Evolutionary conservation across 2,113 vertebrate species (phyloP), one percentile per base, ranked within the genome.

Genomic region (Bubalus kerabau): DNA sequence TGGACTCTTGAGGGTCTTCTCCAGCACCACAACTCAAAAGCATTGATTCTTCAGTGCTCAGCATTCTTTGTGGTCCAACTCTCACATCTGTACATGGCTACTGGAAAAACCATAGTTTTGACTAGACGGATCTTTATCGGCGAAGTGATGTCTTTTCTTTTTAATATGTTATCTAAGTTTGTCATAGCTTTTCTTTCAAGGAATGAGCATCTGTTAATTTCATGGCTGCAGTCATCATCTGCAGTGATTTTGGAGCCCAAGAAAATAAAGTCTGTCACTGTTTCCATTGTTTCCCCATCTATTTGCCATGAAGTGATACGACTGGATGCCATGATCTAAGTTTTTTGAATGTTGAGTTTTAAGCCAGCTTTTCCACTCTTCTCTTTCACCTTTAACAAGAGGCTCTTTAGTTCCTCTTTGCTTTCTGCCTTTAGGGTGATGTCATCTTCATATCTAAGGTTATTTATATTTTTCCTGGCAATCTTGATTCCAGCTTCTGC

Each of bases 81-180:
- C n/a, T 71, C n/a, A 71, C n/a, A 36, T 71, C 19, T 2, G 0
- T 36, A 71, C 17, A 10, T 5, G n/a, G 9, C n/a, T 71, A 36
- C 64, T 71, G 64, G 17, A 36, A 71, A 71, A 71, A 71, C 9
- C 9, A 23, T 11, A 71, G n/a, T 21, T 71, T 36, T 36, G n/a
- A 36, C 64, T 71, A 71, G 17, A 36, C 0, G 9, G n/a, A 21
- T n/a, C 9, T 71, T 71, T 23, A 36, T 71, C 0, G 0, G n/a
- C 64, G 21, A 36, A 71, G 4, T 71, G n/a, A 71, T 71, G 9
- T 21, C 19, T 71, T 36, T 71, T 21, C n/a, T 71, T 71, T 71
- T 71, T 12, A 71, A 11, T 71, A 71, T 12, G 9, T 12, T 71
- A n/a, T 71, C 64, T 71, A 71, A 36, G n/a, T 36, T 11, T 71